Evolutionary conservation across 2,113 vertebrate species (phyloP).

Genomic region (Myotis yumanensis): DNA sequence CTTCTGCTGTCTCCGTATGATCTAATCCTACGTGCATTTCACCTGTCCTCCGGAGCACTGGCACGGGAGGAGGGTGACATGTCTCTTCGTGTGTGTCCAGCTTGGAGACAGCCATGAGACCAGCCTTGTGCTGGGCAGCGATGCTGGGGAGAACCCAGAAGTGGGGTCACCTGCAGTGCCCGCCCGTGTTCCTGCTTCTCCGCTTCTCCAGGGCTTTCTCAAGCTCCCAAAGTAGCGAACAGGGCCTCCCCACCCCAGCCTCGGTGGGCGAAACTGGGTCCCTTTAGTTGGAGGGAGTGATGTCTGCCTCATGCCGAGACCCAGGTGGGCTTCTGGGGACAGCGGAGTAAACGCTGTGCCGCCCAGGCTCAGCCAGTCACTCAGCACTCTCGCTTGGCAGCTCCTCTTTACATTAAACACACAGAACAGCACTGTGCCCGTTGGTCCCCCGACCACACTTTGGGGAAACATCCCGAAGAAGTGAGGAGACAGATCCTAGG

Average conservation of each 20-base stretch:
- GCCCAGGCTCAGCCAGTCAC: not conserved
- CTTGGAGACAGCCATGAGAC: not conserved
- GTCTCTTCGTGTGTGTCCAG: not conserved
- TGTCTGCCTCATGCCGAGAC: not conserved
- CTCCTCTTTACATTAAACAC: not conserved
- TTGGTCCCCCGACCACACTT: not conserved
- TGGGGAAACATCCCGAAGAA: not conserved
- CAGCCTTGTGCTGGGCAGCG: not conserved
- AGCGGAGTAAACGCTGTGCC: not conserved
- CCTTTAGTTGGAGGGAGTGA: not conserved
- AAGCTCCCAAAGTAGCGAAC: not conserved
- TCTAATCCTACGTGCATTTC: not conserved
- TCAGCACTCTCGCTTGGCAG: not conserved
- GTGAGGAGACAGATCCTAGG: too few relatives aligned
- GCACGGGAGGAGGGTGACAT: not conserved
- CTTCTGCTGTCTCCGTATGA: not conserved
- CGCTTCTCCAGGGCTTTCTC: not conserved
- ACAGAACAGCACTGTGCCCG: not conserved
- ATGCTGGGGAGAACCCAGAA: accelerated
- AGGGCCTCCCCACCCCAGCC: not conserved
- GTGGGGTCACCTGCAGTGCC: too few relatives aligned
- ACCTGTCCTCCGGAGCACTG: not conserved
- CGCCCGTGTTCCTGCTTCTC: not conserved
- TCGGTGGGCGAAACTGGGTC: too few relatives aligned
- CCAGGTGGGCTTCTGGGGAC: not conserved